Evolutionary conservation across 2,113 vertebrate genomes (phyloP).

Genomic region (Rousettus leschenaultii): DNA sequence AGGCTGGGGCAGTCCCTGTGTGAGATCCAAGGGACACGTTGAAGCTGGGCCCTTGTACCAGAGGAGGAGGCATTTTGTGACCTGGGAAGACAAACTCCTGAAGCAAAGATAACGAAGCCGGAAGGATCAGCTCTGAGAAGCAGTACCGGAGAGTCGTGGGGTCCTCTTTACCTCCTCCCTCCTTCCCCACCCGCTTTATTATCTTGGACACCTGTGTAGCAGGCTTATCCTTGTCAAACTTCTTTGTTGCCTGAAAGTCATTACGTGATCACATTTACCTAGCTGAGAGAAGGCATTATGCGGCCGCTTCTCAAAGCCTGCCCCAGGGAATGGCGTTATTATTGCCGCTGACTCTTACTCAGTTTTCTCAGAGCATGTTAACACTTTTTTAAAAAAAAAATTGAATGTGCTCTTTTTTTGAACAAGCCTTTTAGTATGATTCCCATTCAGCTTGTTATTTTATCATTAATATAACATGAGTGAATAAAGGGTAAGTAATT

Average conservation of each 20-base stretch:
- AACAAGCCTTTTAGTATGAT: neutral
- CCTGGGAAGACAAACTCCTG: neutral
- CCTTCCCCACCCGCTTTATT: neutral
- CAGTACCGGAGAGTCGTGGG: rapidly evolving
- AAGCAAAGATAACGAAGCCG: neutral
- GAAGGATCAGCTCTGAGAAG: neutral
- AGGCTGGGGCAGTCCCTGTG: too few relatives aligned
- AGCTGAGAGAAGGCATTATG: neutral
- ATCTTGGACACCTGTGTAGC: neutral
- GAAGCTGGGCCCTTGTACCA: neutral
- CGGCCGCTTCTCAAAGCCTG: neutral
- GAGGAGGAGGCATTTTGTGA: neutral
- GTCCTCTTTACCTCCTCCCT: rapidly evolving
- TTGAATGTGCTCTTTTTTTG: neutral
- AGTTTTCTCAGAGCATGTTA: neutral
- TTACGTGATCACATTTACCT: neutral
- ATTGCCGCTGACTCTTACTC: neutral
- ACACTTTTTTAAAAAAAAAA: neutral
- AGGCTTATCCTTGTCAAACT: neutral
- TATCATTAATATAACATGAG: neutral
- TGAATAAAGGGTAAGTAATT: neutral
- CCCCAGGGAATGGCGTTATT: neutral
- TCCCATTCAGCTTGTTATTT: neutral
- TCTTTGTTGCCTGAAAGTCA: neutral
- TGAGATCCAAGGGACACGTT: too few relatives aligned